Evolutionary conservation across 2,888 invertebrate genomes (phyloP), one percentile per base, ranked within the genome.

Genomic region (Agonopterix subpropinquella): DNA sequence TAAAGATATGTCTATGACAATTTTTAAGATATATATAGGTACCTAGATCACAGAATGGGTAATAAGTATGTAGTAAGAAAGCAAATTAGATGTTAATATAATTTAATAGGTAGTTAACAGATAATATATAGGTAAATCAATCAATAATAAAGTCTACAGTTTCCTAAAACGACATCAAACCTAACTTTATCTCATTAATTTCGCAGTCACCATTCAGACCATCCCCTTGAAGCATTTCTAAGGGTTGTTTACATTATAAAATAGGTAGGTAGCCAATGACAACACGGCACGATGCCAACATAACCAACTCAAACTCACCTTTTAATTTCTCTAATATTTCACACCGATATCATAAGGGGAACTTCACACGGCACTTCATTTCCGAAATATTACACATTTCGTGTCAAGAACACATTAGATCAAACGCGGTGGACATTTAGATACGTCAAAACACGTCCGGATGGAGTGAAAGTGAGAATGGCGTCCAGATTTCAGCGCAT

Each of bases 321-420:
- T 59, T 57, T 56, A 70, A 60, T 62, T 70, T 67, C 58, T 56
- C 61, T 72, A 47, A 59, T 57, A 56, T 53, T 62, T 71, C 67
- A 67, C 75, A 70, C 73, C 71, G 77, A 77, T 81, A 86, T 86
- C 83, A 84, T 86, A 86, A 84, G 72, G 82, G 77, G 61, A 62
- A 64, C 61, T 76, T 73, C 62, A 77, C 78, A 77, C 70, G 65
- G 66, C 66, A 68, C 73, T 72, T 70, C 77, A 82, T 84, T 78
- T 77, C 75, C 68, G 61, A 71, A 76, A 73, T 76, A 65, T 64
- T 64, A 64, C 59, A 61, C 64, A 68, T 82, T 80, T 82, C 87
- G 82, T 86, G 87, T 80, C 85, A 85, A 80, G 79, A 83, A 73
- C 79, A 79, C 87, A 86, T 87, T 84, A 86, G 65, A 67, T 68